phyloP scores from a whole-genome alignment of 2,888 invertebrate species.

The Ecliptopera silaceata region DNA sequence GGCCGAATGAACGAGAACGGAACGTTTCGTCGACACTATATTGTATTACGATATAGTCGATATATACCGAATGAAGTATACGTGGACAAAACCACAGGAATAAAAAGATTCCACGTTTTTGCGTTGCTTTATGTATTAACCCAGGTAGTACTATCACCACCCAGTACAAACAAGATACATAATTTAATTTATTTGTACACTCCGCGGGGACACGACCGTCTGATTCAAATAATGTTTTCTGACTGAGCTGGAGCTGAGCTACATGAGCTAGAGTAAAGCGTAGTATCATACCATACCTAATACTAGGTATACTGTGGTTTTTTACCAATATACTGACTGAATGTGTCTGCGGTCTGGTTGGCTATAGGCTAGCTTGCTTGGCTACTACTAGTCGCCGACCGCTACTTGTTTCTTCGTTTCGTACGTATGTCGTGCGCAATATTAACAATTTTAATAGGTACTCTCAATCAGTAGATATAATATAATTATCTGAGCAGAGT shows the following conservation, averaged over 20 bases:
- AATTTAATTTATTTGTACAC: slow-evolving; percentile 1
- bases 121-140: background rate
- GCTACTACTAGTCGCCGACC: too few relatives aligned
- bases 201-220: slow-evolving; percentile 15
- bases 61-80: slow-evolving; percentile 39
- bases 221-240: slow-evolving; percentile 14
- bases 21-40: slow-evolving; percentile 32
- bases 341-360: too few relatives aligned
- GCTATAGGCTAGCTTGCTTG: too few relatives aligned
- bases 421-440: too few relatives aligned
- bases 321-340: too few relatives aligned
- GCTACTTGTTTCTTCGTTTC: too few relatives aligned
- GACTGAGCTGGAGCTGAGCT: slow-evolving; percentile 5
- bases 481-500: too few relatives aligned
- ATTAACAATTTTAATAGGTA: too few relatives aligned
- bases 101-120: slow-evolving; percentile 12
- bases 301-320: too few relatives aligned
- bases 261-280: too few relatives aligned
- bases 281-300: too few relatives aligned
- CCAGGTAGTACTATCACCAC: background rate
- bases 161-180: background rate
- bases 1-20: slow-evolving; percentile 46
- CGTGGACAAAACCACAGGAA: slow-evolving; percentile 20
- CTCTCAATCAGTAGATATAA: too few relatives aligned
- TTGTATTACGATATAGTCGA: slow-evolving; percentile 43